phyloP scores from a whole-genome alignment of 2,113 vertebrate species.

The Himantopus leucocephalus region DNA sequence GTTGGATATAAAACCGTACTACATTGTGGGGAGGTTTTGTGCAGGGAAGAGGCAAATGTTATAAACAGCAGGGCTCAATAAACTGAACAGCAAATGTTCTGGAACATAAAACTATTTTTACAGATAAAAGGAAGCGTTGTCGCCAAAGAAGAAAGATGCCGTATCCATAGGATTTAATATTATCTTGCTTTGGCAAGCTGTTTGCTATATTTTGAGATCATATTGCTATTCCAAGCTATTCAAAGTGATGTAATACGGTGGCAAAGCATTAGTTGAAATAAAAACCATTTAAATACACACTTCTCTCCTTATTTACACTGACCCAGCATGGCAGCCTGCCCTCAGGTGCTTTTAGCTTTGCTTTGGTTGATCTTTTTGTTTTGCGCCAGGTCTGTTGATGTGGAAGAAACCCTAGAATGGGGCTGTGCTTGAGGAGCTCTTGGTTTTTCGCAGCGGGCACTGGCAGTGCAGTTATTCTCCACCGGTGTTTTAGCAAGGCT shows the following conservation, averaged over 20 bases:
- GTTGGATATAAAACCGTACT: constrained; percentile 55
- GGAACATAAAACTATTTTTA: constrained; percentile 68
- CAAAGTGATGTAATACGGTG: constrained; percentile 76
- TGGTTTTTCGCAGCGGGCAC: background rate
- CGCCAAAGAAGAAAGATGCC: constrained; percentile 71
- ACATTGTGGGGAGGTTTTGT: constrained; percentile 43
- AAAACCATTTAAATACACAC: constrained; percentile 67
- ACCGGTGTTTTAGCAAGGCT: background rate
- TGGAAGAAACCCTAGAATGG: background rate
- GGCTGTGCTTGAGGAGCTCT: background rate
- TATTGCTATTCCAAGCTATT: constrained; percentile 76
- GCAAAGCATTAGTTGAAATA: constrained; percentile 77
- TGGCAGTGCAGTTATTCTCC: background rate
- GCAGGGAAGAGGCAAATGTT: constrained; percentile 35
- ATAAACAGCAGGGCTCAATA: constrained; percentile 35
- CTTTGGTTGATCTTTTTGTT: background rate
- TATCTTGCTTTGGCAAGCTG: constrained; percentile 78
- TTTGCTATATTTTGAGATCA: constrained; percentile 76
- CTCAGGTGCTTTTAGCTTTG: background rate
- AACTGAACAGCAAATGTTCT: constrained; percentile 53
- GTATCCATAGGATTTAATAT: constrained; percentile 70
- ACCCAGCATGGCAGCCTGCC: background rate
- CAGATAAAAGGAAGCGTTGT: constrained; percentile 58
- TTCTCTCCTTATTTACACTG: constrained; percentile 5
- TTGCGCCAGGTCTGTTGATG: background rate